Evolutionary conservation across 2,797 vertebrate genomes (phyloP).

Genomic region (Propithecus deckenii): DNA sequence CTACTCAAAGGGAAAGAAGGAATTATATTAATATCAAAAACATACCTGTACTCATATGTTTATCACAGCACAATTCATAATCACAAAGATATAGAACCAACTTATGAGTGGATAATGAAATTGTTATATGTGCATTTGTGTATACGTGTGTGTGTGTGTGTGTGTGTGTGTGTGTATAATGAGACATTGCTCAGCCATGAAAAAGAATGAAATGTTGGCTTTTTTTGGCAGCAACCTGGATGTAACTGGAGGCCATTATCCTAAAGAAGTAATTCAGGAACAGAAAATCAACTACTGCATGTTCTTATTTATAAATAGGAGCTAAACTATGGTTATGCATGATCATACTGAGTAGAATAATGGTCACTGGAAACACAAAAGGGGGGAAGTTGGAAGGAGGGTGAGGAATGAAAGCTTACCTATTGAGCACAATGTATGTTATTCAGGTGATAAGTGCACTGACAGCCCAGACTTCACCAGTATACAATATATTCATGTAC

Average conservation of each 20-base stretch:
- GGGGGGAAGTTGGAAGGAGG: neutral
- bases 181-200: neutral
- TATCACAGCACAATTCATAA: neutral
- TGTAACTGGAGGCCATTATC: neutral
- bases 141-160: neutral
- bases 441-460: neutral
- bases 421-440: neutral
- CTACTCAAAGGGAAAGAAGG: neutral
- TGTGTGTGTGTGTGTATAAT: neutral
- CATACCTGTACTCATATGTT: neutral
- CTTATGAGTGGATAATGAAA: neutral
- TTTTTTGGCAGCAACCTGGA: neutral
- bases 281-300: neutral
- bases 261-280: neutral
- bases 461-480: neutral
- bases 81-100: neutral
- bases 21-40: neutral
- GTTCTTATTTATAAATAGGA: neutral
- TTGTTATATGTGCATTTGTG: neutral
- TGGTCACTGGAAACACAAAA: neutral
- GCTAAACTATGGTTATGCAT: neutral
- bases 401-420: neutral
- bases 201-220: neutral
- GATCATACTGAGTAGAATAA: neutral
- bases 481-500: neutral